Evolutionary conservation across 2,113 vertebrate species (phyloP), one percentile per base, ranked within the genome.

Genomic region (Platycercus adscitus): DNA sequence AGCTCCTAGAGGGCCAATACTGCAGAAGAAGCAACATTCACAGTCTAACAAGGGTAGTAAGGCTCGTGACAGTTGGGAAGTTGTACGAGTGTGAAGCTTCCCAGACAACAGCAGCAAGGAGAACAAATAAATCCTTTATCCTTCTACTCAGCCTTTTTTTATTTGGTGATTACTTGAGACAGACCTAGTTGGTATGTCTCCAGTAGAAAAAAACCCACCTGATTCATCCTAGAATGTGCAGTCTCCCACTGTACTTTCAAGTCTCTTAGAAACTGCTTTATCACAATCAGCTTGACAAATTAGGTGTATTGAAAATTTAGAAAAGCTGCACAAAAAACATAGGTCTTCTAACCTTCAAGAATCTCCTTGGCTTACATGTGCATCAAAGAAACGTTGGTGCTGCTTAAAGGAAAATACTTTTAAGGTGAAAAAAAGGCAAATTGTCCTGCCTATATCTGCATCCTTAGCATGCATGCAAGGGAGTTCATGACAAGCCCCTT

Each of bases 181-280:
- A 64, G 20, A 37, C 18, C 24, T 53, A 16, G 10, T 5, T 55
- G 44, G 10, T 46, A 16, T 20, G 16, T 41, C 26, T 71, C 9
- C 26, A 52, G 50, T 3, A 89, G 50, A n/a, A 68, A 68, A 83
- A 70, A 20, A 3, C 0, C 0, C 7, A 20, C 16, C 37, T n/a
- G 29, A 83, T 77, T 68, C 35, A 16, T 64, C 15, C 17, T 13
- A 53, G 58, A 58, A 23, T 18, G 10, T 63, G 15, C 18, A 63
- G 15, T 35, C 7, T 28, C 9, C 25, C 28, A 12, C n/a, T 46
- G 11, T 31, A 6, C 7, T 70, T 46, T 12, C 28, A 70, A 28
- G 12, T 33, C 28, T 89, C 49, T 91, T 55, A 53, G 35, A 82
- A 90, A 80, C 16, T 68, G 20, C 7, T 91, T 76, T 66, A 41